Conservation (phyloP, 2,113 vertebrate genomes). For the Gasterosteus nipponicus region DNA sequence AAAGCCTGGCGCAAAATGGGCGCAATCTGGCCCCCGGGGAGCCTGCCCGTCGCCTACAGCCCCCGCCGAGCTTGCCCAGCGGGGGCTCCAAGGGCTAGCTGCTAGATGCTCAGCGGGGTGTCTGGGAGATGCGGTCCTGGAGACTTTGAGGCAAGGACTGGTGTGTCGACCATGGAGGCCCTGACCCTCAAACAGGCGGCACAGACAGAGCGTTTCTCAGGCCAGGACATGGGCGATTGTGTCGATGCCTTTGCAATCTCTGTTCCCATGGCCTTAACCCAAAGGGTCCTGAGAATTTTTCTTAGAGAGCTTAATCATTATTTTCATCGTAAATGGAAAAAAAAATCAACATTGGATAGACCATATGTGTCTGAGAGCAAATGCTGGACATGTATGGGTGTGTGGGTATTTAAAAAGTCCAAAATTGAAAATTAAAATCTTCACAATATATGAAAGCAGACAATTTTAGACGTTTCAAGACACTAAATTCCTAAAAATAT, state of each 20-base stretch:
- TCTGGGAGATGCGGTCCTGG: constrained; percentile 61
- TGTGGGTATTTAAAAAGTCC: constrained; percentile 1
- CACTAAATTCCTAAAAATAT: neutral
- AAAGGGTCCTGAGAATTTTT: constrained; percentile 76
- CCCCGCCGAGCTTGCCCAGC: constrained; percentile 75
- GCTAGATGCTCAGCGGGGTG: constrained; percentile 71
- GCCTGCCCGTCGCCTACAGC: constrained; percentile 46
- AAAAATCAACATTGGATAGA: constrained; percentile 43
- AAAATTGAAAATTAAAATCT: neutral
- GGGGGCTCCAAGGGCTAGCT: constrained; percentile 63
- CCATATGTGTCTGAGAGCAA: constrained; percentile 24
- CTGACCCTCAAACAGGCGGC: constrained; percentile 52
- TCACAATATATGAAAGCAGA: neutral
- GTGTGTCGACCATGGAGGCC: constrained; percentile 74
- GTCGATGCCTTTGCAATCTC: constrained; percentile 48
- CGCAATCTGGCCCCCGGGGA: constrained; percentile 53
- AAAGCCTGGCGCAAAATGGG: constrained; percentile 66
- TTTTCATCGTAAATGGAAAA: constrained; percentile 62
- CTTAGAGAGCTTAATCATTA: constrained; percentile 57
- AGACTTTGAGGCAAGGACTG: constrained; percentile 64
- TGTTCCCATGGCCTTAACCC: constrained; percentile 74
- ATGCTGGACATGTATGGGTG: constrained; percentile 27
- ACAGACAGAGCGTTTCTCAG: constrained; percentile 61
- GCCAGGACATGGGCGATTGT: constrained; percentile 64
- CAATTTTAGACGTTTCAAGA: neutral